A percentile compares a stretch with the other conserved stretches of the same genome.
These are phyloP conservation scores for Scaptomyza caliginosa DNA, from an alignment of 2,888 invertebrate genomes.

Conservation along the genomic window DNA sequence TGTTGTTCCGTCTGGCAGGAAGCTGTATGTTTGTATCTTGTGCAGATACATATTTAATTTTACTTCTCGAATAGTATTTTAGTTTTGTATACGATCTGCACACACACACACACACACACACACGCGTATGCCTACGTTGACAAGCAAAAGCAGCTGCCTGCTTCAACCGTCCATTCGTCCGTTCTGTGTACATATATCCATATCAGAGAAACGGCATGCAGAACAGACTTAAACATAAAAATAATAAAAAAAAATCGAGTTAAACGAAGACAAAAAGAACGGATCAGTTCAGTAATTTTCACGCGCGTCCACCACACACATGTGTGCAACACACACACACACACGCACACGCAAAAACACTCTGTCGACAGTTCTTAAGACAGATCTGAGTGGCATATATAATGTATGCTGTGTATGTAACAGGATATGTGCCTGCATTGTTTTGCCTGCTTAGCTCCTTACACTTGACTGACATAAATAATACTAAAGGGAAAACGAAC, in stretches of 20 bases:
- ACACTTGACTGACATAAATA: background rate
- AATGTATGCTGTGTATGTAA: background rate
- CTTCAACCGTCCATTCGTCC: background rate
- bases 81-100: background rate
- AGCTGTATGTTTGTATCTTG: slow-evolving; percentile 46
- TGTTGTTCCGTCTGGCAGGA: slow-evolving; percentile 26
- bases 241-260: no score
- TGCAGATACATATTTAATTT: slow-evolving; percentile 63
- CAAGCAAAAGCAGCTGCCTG: slow-evolving; percentile 43
- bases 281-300: slow-evolving; percentile 51
- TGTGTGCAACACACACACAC: slow-evolving; percentile 60
- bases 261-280: background rate
- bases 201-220: slow-evolving; percentile 30
- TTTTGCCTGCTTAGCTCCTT: background rate
- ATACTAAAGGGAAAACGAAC: no score
- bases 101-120: no score
- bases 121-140: slow-evolving; percentile 29
- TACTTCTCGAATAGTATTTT: slow-evolving; percentile 32
- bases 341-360: slow-evolving; percentile 60
- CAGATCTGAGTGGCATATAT: slow-evolving; percentile 3
- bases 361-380: slow-evolving; percentile 48
- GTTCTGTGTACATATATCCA: slow-evolving; percentile 13
- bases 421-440: slow-evolving; percentile 25
- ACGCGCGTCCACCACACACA: slow-evolving; percentile 55
- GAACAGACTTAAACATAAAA: slow-evolving; percentile 2